These are phyloP conservation scores for Neotoma lepida DNA, from an alignment of 2,113 vertebrate species.

Conservation along the genomic window DNA sequence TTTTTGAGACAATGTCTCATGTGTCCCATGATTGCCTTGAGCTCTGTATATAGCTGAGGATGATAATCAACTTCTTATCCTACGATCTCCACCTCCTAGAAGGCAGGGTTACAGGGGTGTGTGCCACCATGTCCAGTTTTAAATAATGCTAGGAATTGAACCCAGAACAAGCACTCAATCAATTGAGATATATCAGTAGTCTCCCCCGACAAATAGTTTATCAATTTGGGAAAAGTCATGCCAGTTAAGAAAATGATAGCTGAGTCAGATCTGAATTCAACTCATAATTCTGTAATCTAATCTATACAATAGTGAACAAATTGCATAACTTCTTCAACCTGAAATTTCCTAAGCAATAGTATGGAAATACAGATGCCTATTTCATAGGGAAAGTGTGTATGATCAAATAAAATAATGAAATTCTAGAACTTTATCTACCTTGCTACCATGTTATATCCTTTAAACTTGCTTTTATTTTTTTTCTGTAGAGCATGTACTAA, in stretches of 20 bases:
- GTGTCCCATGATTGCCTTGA: neutral
- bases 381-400: neutral
- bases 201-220: neutral
- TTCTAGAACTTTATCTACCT: neutral
- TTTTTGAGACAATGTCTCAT: neutral
- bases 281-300: neutral
- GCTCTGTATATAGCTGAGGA: neutral
- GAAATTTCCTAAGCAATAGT: conserved; percentile 6
- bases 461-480: neutral
- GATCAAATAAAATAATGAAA: neutral
- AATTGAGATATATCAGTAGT: neutral
- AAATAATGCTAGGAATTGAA: neutral
- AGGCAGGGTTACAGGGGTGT: neutral
- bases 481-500: neutral
- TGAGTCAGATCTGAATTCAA: neutral
- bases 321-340: neutral
- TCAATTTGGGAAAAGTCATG: neutral
- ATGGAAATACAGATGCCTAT: neutral
- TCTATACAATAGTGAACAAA: neutral
- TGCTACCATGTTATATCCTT: neutral
- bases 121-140: neutral
- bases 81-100: neutral
- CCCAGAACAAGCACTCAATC: neutral
- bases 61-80: neutral
- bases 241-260: neutral